A percentile compares a stretch with the other conserved stretches of the same genome.
Conservation (phyloP, 2,797 vertebrate genomes). For the Mallotus villosus region DNA sequence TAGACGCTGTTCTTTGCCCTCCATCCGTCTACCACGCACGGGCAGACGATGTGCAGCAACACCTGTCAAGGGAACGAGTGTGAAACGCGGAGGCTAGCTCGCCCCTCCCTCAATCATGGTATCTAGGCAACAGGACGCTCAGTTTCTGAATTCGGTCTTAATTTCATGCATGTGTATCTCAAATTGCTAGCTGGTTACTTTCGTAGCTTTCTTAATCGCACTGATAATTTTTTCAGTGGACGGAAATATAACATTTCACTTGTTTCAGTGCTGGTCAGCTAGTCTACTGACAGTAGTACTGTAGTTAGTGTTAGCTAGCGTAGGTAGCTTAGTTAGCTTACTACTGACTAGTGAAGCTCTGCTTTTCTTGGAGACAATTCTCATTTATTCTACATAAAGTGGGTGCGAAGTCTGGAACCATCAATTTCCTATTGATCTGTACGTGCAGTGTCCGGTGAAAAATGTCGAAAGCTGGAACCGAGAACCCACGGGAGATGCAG, state of each 20-base stretch:
- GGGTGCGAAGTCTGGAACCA: background rate
- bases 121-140: slow-evolving; percentile 12
- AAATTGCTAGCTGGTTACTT: background rate
- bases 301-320: background rate
- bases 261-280: background rate
- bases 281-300: background rate
- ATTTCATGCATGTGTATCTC: background rate
- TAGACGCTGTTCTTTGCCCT: no score
- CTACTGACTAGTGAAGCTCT: no score
- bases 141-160: background rate
- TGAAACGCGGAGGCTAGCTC: no score
- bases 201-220: background rate
- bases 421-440: background rate
- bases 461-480: slow-evolving; percentile 20
- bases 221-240: background rate
- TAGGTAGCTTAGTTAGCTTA: no score
- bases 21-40: no score
- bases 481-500: background rate
- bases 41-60: no score
- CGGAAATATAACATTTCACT: no score
- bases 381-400: background rate
- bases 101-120: background rate
- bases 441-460: background rate
- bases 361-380: background rate
- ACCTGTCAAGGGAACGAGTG: no score